Evolutionary conservation across 2,797 vertebrate species (phyloP).

Genomic region (Enteromius mattozi): DNA sequence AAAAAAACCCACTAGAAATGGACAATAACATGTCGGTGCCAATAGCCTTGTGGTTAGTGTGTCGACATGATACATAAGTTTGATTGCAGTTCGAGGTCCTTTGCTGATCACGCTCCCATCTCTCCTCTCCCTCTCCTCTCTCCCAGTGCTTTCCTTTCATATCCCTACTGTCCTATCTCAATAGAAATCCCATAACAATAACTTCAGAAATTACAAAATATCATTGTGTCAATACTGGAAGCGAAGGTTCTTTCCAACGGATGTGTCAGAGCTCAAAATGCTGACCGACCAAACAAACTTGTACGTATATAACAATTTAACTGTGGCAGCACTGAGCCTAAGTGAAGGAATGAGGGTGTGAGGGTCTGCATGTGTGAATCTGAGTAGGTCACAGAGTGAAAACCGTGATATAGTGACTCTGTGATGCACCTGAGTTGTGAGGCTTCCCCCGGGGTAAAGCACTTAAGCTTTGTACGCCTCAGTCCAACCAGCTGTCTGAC

Average conservation of each 20-base stretch:
- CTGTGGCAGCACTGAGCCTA: slow-evolving; percentile 61
- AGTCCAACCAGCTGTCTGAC: slow-evolving; percentile 83
- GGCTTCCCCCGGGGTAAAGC: slow-evolving; percentile 78
- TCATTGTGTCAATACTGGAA: not conserved
- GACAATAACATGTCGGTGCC: not conserved
- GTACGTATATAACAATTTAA: slow-evolving; percentile 15
- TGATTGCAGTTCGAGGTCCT: not conserved
- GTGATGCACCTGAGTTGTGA: slow-evolving; percentile 63
- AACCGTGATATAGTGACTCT: slow-evolving; percentile 56
- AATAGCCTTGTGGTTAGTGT: not conserved
- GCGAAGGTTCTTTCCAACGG: not conserved
- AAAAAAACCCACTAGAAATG: not conserved
- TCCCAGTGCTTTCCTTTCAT: not conserved
- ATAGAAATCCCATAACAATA: not conserved
- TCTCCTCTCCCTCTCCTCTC: not conserved
- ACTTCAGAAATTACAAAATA: not conserved
- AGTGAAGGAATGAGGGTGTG: slow-evolving; percentile 37
- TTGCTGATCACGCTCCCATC: not conserved
- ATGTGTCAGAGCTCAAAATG: not conserved
- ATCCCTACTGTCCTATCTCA: not conserved
- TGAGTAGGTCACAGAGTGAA: slow-evolving; percentile 61
- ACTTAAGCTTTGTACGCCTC: slow-evolving; percentile 80
- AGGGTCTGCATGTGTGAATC: slow-evolving; percentile 54
- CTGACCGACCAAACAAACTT: not conserved
- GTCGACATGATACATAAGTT: not conserved